Base-by-base conservation (phyloP, 1,140 invertebrate genomes). In the Stegodyphus dumicola region DNA sequence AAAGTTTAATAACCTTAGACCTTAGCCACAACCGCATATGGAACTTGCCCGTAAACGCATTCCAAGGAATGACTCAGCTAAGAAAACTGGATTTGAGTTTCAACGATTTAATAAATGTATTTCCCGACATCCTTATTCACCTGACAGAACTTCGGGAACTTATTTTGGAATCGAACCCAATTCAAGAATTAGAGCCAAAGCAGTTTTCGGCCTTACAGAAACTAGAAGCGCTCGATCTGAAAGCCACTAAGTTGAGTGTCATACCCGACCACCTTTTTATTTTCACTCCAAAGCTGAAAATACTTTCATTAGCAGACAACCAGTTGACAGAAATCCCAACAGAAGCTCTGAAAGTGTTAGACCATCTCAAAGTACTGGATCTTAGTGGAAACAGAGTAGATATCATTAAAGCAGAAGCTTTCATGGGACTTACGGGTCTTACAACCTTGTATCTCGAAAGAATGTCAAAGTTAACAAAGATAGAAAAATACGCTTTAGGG, bases 321-420 rank as follows among this genome's bases (percentile, higher is more conserved):
- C 53, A 74, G 0, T 65, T 88, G n/a, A 52, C 33, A 6, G 15
- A 60, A 7, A 73, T 88, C 0, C 88, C 88, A 48, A 76, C 70
- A 6, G 65, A 86, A 15, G 67, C 87, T 33, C 49, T 88, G 9
- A 17, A 78, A n/a, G 71, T 73, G 6, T 7, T 86, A 5, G 65
- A 70, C 33, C 67, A 74, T 51, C 53, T 88, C 6, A 56, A 71
- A 51, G 7, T 6, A 7, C 18, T 88, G 13, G 77, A 85, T 49
- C 53, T 88, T 15, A 88, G 84, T 56, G 78, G 78, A 53, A 88
- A 88, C 70, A 83, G 86, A 7, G 85, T 88, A 6, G 54, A 51
- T 51, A 17, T 48, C 7, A 66, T 88, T 7, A 77, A 80, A 18
- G 15, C 17, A 53, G 71, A 69, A 51, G 85, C 87, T n/a, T 88